Conservation (phyloP, 2,113 vertebrate species). For the Narcine bancroftii region DNA sequence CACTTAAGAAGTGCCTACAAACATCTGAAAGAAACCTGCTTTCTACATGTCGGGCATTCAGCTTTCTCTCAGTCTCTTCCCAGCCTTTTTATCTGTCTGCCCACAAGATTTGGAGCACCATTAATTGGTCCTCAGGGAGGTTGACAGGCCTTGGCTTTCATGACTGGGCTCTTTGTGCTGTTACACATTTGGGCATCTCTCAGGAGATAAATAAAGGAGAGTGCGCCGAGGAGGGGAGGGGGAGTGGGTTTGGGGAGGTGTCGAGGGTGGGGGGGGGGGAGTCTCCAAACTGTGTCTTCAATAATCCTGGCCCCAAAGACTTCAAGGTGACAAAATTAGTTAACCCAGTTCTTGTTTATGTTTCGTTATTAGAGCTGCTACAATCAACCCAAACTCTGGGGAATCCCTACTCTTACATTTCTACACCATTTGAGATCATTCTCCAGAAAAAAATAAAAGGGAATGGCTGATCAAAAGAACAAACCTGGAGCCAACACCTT, state of each 20-base stretch:
- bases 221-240: too few relatives aligned
- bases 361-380: neutral
- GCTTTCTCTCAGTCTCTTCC: slow-evolving; percentile 52
- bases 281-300: slow-evolving; percentile 45
- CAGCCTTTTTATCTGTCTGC: slow-evolving; percentile 83
- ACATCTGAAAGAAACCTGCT: slow-evolving; percentile 61
- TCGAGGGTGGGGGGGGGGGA: slow-evolving; percentile 45
- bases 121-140: slow-evolving; percentile 94
- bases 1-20: slow-evolving; percentile 73
- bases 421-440: neutral
- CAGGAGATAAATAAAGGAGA: slow-evolving; percentile 82
- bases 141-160: slow-evolving; percentile 74
- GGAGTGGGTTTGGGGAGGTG: too few relatives aligned
- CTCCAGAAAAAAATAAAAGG: slow-evolving; percentile 49
- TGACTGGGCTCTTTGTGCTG: slow-evolving; percentile 73
- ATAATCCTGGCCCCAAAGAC: slow-evolving; percentile 25
- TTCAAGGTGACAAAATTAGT: neutral
- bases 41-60: slow-evolving; percentile 68
- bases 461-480: slow-evolving; percentile 80
- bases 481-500: slow-evolving; percentile 78
- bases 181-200: slow-evolving; percentile 74
- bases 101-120: slow-evolving; percentile 78
- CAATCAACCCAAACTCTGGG: neutral
- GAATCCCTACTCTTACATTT: neutral
- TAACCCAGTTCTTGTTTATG: neutral